Evolutionary conservation across 30 jellyfish, hydroid and myxozoan species (phyloP), one percentile per base, ranked within the genome.

Genomic region (Turritopsis dohrnii): DNA sequence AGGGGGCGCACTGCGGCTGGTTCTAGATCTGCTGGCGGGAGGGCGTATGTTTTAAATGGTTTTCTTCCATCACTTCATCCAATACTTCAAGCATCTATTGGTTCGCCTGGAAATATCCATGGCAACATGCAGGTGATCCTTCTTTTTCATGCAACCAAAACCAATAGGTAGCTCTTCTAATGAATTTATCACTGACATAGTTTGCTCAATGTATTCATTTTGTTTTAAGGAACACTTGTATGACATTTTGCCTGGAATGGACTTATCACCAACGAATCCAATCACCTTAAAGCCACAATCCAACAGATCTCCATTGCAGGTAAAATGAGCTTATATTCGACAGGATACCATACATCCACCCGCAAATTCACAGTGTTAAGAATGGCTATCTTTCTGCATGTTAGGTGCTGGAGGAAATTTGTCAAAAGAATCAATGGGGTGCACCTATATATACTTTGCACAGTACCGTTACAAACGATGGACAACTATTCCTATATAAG

Each of bases 1-100:
- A 85, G 99, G 16, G 99, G 99, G 0, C 54, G 99, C 28, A 94
- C 99, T 26, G 99, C 99, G 26, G 99, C 99, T 22, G 99, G 99
- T 53, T 94, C 99, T 1, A 66, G 99, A 72, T 94, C 99, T 29
- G 99, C 99, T 18, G 99, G 99, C 20, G 99, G 99, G 1, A 29
- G 99, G 27, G 99, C 99, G 17, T 94, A 83, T 71, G 87, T 94
- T 53, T 82, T 94, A 88, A 94, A 94, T 87, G 99, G 99, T 7
- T 94, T 94, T 71, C 77, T 94, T 1, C 99, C 99, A 18, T 81
- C 95, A n/a, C 66, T 91, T 83, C 90, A 89, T 71, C 96, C 93
- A 21, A 90, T 84, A 52, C 77, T 66, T 17, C 98, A 80, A 52
- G 87, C 87, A 9, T 74, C 83, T n/a, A 74, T 74, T 74, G 83